A percentile compares a stretch with the other conserved stretches of the same genome.
Conservation (phyloP, 2,888 invertebrate species). For the Lycia hirtaria region DNA sequence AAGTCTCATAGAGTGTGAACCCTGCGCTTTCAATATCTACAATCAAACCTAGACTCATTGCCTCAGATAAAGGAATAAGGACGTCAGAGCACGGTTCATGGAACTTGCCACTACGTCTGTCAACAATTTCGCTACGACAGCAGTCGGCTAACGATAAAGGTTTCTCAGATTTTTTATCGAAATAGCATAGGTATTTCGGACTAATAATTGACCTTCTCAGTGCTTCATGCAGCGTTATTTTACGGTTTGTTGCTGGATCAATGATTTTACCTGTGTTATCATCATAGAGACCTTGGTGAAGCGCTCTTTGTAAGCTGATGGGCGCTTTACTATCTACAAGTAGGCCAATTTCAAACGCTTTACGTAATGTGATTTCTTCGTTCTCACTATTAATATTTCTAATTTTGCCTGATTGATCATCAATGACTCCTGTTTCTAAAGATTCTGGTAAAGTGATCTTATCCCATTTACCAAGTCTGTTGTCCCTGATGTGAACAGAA, state of each 20-base stretch:
- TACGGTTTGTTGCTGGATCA: slow-evolving; percentile 91
- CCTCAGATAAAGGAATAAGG: slow-evolving; percentile 89
- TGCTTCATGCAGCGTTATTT: slow-evolving; percentile 93
- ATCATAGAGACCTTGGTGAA: slow-evolving; percentile 94
- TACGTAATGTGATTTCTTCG: slow-evolving; percentile 88
- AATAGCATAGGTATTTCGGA: slow-evolving; percentile 92
- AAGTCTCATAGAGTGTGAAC: slow-evolving; percentile 91
- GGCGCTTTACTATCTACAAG: slow-evolving; percentile 93
- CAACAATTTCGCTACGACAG: slow-evolving; percentile 92
- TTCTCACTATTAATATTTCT: slow-evolving; percentile 88
- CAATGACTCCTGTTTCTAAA: slow-evolving; percentile 90
- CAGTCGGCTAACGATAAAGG: slow-evolving; percentile 91
- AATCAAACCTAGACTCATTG: slow-evolving; percentile 91
- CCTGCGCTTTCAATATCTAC: slow-evolving; percentile 94
- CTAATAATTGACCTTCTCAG: slow-evolving; percentile 92
- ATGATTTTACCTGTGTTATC: slow-evolving; percentile 92
- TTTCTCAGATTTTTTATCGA: slow-evolving; percentile 90
- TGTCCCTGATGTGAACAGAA: slow-evolving; percentile 93
- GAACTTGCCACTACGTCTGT: slow-evolving; percentile 91
- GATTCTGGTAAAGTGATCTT: slow-evolving; percentile 92
- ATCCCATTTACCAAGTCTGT: slow-evolving; percentile 90
- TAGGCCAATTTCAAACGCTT: slow-evolving; percentile 92
- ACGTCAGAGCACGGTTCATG: slow-evolving; percentile 89
- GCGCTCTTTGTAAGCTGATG: slow-evolving; percentile 92
- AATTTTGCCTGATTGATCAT: slow-evolving; percentile 89